Evolutionary conservation across 2,113 vertebrate genomes (phyloP).

Genomic region (Cacatua alba): DNA sequence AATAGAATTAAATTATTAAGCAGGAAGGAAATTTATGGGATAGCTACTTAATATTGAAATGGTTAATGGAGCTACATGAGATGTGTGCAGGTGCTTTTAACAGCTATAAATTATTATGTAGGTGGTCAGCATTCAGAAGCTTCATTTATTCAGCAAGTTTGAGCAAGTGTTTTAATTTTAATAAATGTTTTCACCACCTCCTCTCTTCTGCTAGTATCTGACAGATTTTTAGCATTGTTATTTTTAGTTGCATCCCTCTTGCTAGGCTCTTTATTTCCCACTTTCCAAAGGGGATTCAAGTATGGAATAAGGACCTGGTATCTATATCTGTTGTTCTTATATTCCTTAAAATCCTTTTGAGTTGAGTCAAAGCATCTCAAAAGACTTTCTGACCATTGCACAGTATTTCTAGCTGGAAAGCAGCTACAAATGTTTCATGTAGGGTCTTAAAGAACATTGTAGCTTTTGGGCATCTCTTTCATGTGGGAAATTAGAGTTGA

Average conservation of each 20-base stretch:
- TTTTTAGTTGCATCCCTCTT: not conserved
- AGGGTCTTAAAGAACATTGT: not conserved
- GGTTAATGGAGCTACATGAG: not conserved
- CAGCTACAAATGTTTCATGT: not conserved
- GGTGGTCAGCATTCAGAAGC: not conserved
- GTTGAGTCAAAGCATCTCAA: not conserved
- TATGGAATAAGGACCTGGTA: not conserved
- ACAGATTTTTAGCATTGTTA: not conserved
- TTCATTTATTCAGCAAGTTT: not conserved
- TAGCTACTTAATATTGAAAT: not conserved
- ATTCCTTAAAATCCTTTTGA: not conserved
- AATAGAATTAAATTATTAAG: not conserved
- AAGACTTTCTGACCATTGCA: not conserved
- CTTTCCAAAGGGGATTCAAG: not conserved
- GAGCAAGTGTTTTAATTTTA: not conserved
- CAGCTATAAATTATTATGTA: not conserved
- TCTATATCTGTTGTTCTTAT: not conserved
- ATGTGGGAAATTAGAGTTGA: not conserved
- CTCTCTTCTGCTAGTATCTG: not conserved
- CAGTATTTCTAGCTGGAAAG: not conserved
- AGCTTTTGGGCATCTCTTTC: not conserved
- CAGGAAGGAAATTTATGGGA: not conserved
- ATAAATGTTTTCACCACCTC: not conserved
- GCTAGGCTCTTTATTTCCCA: not conserved
- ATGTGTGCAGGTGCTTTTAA: not conserved